phyloP scores from a whole-genome alignment of 2,797 vertebrate species.

The Sebastes cheni region DNA sequence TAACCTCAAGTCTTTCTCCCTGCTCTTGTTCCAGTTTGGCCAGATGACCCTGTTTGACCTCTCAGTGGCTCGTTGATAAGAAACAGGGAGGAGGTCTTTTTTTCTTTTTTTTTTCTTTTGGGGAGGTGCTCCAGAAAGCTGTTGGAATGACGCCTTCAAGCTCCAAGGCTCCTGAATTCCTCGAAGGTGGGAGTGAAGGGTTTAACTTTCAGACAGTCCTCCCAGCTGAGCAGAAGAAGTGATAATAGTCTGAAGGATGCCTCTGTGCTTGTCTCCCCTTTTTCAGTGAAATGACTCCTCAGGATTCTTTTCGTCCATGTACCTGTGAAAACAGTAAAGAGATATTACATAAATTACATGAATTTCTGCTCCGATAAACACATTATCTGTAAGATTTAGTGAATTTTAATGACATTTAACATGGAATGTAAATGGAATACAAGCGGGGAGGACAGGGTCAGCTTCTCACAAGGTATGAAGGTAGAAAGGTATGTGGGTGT shows the following conservation, averaged over 20 bases:
- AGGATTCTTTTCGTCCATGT: slow-evolving; percentile 37
- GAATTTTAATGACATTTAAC: neutral
- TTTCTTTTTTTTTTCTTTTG: slow-evolving; percentile 18
- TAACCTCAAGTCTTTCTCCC: slow-evolving; percentile 10
- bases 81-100: slow-evolving; percentile 14
- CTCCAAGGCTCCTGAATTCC: slow-evolving; percentile 67
- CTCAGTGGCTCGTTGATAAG: slow-evolving; percentile 62
- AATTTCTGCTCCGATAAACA: neutral
- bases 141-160: slow-evolving; percentile 50
- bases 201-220: slow-evolving; percentile 42
- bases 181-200: slow-evolving; percentile 56
- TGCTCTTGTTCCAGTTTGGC: slow-evolving; percentile 44
- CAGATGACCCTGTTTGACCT: slow-evolving; percentile 45
- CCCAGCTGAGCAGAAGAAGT: slow-evolving; percentile 17
- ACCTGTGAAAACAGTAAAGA: slow-evolving; percentile 55
- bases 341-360: neutral
- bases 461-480: neutral
- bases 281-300: neutral
- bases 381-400: neutral
- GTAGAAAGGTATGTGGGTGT: neutral
- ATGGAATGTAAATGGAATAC: neutral
- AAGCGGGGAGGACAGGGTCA: neutral
- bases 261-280: slow-evolving; percentile 46
- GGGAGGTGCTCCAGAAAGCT: slow-evolving; percentile 40
- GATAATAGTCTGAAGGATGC: slow-evolving; percentile 43